Base-by-base conservation (phyloP, 2,113 vertebrate genomes). In the Engystomops pustulosus region DNA sequence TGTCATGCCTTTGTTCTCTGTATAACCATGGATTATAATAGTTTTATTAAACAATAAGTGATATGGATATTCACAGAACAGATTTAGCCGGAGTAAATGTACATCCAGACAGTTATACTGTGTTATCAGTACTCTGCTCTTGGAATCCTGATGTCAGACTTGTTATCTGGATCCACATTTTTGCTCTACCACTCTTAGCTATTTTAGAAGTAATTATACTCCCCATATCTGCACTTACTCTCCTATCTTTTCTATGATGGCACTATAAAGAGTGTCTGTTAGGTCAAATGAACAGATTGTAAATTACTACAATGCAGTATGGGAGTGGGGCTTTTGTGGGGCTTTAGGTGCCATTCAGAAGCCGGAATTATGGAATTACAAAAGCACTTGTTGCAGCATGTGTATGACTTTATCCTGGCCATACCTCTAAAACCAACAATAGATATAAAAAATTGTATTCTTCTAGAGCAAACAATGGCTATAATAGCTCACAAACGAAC, bases 1-100 rank as follows among this genome's bases (percentile, higher is more conserved):
- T 15, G 11, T 62, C 58, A 15, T n/a, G 23, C 15, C 23, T 60
- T 60, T 60, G 55, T 62, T 62, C 58, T 30, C 30, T 9, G 23
- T 62, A 62, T 62, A 12, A 30, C 12, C 12, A 27, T 34, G 1
- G 14, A 65, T 17, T 65, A 32, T 34, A 2, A 65, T 62, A 20
- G 14, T 65, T 65, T 65, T 65, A 65, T 65, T 65, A 65, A 65
- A 65, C 60, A 65, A 65, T 11, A 17, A 9, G 27, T 65, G 60
- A 65, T 15, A 34, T 65, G 60, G 18, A 65, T 65, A 32, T 27
- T 62, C 25, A 62, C 58, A 62, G 8, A 62, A 62, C 32, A 65
- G 30, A 12, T 34, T 65, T 60, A 60, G 6, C 55, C 10, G 1
- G 55, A 14, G 9, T 10, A 60, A 12, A 27, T 27, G 14, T 1